Evolutionary conservation across 1,140 invertebrate genomes (phyloP).

Genomic region (Rhopalosiphum maidis): DNA sequence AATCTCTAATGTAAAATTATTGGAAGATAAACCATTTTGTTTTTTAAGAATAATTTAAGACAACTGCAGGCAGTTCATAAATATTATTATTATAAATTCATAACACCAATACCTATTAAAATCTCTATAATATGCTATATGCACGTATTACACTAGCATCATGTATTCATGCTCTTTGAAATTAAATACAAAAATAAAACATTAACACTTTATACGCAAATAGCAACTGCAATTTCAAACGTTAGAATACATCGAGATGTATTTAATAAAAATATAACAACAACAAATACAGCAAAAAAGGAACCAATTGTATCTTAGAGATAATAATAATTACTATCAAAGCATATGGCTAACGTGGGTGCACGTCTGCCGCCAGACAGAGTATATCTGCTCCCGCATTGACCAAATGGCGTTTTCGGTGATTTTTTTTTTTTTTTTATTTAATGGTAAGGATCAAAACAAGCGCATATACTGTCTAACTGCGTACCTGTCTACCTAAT

Average conservation of each 20-base stretch:
- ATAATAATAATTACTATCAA: background rate
- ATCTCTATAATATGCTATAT: too few relatives aligned
- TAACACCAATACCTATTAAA: too few relatives aligned
- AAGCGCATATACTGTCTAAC: background rate
- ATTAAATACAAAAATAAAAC: background rate
- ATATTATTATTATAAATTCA: background rate
- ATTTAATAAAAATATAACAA: background rate
- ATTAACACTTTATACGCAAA: background rate
- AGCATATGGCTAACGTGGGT: constrained; percentile 13
- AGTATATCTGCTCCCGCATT: background rate
- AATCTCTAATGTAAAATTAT: background rate
- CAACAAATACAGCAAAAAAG: background rate
- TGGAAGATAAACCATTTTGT: background rate
- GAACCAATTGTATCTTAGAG: background rate
- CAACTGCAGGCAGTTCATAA: background rate
- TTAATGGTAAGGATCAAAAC: background rate
- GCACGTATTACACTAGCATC: too few relatives aligned
- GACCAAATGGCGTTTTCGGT: constrained; percentile 39
- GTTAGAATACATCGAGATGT: too few relatives aligned
- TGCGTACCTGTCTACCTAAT: background rate
- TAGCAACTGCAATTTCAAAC: background rate
- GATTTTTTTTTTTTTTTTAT: background rate
- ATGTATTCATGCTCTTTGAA: background rate
- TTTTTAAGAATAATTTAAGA: background rate
- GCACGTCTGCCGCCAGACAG: background rate